Evolutionary conservation across 2,888 invertebrate genomes (phyloP).

Genomic region (Mongoloraphidia duomilia): DNA sequence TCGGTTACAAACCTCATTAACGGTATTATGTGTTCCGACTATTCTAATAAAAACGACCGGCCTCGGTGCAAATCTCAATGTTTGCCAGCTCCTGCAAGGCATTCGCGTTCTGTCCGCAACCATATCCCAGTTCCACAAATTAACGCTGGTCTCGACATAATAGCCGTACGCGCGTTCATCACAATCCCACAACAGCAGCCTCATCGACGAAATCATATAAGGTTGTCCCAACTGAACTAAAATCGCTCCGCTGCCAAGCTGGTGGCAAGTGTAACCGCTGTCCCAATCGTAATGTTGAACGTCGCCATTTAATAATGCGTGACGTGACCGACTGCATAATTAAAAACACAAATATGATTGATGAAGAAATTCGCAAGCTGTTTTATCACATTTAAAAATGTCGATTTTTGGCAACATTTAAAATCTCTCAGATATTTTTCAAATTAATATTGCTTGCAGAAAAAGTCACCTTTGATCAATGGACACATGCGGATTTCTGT

Average conservation of each 20-base stretch:
- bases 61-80: conserved; percentile 65
- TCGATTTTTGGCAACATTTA: too few species aligned
- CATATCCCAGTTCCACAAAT: conserved; percentile 84
- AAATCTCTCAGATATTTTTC: too few species aligned
- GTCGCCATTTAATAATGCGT: conserved; percentile 92
- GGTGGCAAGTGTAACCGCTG: conserved; percentile 95
- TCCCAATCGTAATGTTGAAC: conserved; percentile 96
- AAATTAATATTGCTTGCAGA: too few species aligned
- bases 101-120: conserved; percentile 80
- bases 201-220: conserved; percentile 78
- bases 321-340: conserved; percentile 58
- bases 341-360: background rate
- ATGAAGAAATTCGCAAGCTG: too few species aligned
- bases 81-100: conserved; percentile 88
- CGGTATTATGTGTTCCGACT: conserved; percentile 92
- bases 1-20: conserved; percentile 66
- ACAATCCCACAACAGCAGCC: conserved; percentile 94
- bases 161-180: conserved; percentile 90
- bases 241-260: conserved; percentile 86
- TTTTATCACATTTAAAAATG: too few species aligned
- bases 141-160: conserved; percentile 87
- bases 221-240: conserved; percentile 91
- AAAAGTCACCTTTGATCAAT: too few species aligned
- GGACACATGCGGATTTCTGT: too few species aligned
- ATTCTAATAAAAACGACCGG: conserved; percentile 90